Conservation (phyloP, 2,113 vertebrate genomes). For the Glaucidium brasilianum region DNA sequence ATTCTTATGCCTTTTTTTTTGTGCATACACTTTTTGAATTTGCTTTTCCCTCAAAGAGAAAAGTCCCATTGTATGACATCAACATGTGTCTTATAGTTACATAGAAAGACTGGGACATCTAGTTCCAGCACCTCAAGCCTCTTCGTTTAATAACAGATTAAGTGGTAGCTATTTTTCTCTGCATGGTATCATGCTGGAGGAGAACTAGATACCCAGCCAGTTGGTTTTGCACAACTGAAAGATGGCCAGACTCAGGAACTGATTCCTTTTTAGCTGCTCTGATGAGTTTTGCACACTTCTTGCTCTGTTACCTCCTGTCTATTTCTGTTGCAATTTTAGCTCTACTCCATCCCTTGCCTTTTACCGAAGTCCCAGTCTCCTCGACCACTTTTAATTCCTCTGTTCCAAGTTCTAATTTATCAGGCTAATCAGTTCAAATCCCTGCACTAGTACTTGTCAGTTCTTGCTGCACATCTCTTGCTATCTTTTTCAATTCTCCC, state of each 20-base stretch:
- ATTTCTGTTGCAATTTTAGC: not conserved
- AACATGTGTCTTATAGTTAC: not conserved
- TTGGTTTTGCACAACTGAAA: not conserved
- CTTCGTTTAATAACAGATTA: not conserved
- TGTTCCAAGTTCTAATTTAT: not conserved
- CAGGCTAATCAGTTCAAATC: not conserved
- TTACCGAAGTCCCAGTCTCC: not conserved
- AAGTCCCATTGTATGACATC: not conserved
- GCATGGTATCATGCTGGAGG: not conserved
- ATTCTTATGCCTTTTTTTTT: not conserved
- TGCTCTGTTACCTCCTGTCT: not conserved
- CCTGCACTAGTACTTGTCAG: not conserved
- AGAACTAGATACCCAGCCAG: not conserved
- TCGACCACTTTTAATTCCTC: not conserved
- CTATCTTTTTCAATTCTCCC: not conserved
- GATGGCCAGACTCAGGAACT: not conserved
- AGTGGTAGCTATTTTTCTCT: not conserved
- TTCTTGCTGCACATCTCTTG: not conserved
- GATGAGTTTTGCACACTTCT: not conserved
- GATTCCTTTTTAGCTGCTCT: not conserved
- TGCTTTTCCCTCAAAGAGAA: not conserved
- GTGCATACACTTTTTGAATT: not conserved
- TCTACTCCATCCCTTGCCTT: not conserved
- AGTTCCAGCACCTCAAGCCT: not conserved
- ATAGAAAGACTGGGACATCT: not conserved